Evolutionary conservation across 92 coral and sea anemone genomes (phyloP).

Genomic region (Umimayanthus chanpuru): DNA sequence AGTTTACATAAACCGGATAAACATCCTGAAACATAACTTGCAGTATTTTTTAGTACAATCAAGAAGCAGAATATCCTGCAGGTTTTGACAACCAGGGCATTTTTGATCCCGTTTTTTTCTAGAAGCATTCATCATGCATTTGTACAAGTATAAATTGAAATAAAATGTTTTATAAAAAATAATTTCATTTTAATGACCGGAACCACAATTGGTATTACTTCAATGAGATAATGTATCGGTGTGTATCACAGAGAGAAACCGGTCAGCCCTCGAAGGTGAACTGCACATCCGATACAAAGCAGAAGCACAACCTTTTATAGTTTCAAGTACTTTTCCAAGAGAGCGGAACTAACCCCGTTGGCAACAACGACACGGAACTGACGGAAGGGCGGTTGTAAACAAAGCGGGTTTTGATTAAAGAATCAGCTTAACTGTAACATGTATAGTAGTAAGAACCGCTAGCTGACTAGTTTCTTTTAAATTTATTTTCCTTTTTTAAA

Average conservation of each 20-base stretch:
- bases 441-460: background rate
- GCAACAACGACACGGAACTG: background rate
- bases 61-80: background rate
- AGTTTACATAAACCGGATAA: background rate
- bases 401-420: background rate
- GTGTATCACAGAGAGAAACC: background rate
- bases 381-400: background rate
- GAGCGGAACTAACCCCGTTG: background rate
- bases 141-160: no score
- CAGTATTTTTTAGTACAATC: background rate
- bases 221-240: background rate
- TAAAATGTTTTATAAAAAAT: no score
- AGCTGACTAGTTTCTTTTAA: background rate
- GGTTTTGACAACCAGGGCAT: background rate
- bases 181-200: background rate
- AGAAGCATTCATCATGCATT: background rate
- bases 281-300: background rate
- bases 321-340: background rate
- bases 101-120: background rate
- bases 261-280: background rate
- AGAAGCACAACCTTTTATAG: no score
- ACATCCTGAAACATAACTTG: constrained; percentile 1
- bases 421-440: no score
- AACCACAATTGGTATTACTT: background rate
- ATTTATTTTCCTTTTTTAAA: no score